A percentile compares a stretch with the other conserved stretches of the same genome.
These are phyloP conservation scores for Heliconius erato DNA, from an alignment of 2,888 invertebrate genomes.

Conservation along the genomic window DNA sequence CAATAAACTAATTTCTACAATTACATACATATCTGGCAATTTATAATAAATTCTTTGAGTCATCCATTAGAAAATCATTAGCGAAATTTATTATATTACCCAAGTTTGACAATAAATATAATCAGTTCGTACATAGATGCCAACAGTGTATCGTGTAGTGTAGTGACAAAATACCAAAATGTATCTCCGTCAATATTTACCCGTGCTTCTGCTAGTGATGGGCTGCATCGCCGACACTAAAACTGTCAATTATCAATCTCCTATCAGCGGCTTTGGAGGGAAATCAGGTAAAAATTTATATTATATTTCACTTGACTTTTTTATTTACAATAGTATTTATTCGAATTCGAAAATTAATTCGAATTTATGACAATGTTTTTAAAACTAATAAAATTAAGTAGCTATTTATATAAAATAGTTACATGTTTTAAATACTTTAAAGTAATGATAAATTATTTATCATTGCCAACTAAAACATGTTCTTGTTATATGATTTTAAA, in stretches of 20 bases:
- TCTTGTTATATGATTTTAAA: background rate
- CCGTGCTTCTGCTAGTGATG: conserved; percentile 67
- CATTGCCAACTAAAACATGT: background rate
- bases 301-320: conserved; percentile 8
- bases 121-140: conserved; percentile 1
- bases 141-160: conserved; percentile 33
- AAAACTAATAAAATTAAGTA: background rate
- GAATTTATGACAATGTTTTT: background rate
- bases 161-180: conserved; percentile 59
- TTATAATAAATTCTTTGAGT: conserved; percentile 3
- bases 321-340: background rate
- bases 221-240: conserved; percentile 71
- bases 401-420: background rate
- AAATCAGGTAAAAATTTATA: conserved; percentile 68
- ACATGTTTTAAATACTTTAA: background rate
- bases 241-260: conserved; percentile 70
- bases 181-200: conserved; percentile 67
- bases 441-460: background rate
- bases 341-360: no score
- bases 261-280: conserved; percentile 62
- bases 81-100: background rate
- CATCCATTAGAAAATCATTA: conserved; percentile 20
- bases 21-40: conserved; percentile 16
- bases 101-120: background rate
- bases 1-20: background rate